A percentile compares a stretch with the other conserved stretches of the same genome.
Evolutionary conservation across 2,888 invertebrate genomes (phyloP).

Genomic region (Drosophila pegasa): DNA sequence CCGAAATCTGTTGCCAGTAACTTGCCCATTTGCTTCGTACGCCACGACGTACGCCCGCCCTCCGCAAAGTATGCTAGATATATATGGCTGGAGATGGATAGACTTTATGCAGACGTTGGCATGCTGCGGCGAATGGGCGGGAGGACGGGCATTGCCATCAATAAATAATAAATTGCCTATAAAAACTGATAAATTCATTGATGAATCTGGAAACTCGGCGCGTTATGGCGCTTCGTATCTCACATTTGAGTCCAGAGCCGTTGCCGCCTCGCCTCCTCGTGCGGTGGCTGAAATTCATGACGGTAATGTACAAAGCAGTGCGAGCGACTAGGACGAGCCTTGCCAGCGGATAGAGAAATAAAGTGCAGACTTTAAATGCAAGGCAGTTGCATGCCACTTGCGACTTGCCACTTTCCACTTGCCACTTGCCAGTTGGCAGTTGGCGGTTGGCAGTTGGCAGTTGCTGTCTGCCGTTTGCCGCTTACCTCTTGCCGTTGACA

Average conservation of each 20-base stretch:
- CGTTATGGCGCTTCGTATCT: constrained; percentile 28
- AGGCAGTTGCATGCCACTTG: constrained; percentile 43
- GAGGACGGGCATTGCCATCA: constrained; percentile 53
- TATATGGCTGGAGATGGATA: constrained; percentile 34
- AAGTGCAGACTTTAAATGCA: constrained; percentile 39
- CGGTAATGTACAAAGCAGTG: constrained; percentile 26
- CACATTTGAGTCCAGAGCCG: constrained; percentile 44
- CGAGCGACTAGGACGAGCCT: not conserved
- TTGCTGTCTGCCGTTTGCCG: not conserved
- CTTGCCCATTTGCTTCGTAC: constrained; percentile 22
- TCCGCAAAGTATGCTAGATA: constrained; percentile 36
- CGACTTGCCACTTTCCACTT: constrained; percentile 21
- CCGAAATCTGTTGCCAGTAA: constrained; percentile 60
- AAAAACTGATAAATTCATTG: constrained; percentile 79
- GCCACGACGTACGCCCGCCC: not conserved
- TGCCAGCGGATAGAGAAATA: not conserved
- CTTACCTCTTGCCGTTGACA: constrained; percentile 32
- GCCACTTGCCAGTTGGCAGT: constrained; percentile 29
- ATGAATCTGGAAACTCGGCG: constrained; percentile 59
- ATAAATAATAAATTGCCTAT: constrained; percentile 79
- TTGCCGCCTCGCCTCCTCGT: not conserved
- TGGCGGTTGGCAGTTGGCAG: constrained; percentile 6
- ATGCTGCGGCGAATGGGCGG: constrained; percentile 11
- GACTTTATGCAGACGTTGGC: constrained; percentile 36
- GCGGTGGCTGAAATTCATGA: constrained; percentile 66